Percentiles rank a stretch among this genome's conserved stretches.
phyloP scores from a whole-genome alignment of 2,113 vertebrate species.

The Kryptolebias marmoratus region DNA sequence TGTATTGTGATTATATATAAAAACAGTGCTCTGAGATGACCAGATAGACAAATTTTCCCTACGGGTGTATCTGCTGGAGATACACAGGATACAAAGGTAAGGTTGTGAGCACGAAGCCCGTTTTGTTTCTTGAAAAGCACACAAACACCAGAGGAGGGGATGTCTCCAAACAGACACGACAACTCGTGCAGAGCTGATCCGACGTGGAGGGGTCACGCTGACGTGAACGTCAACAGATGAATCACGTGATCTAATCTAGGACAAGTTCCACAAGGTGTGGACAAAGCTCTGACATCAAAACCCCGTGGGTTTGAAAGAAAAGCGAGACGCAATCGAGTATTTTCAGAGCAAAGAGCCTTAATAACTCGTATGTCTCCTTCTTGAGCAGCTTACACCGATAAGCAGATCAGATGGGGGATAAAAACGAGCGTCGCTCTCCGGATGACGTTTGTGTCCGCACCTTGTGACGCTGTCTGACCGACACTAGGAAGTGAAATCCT shows the following conservation, averaged over 20 bases:
- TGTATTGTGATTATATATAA: too few relatives aligned
- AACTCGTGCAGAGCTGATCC: not conserved
- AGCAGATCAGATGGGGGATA: not conserved
- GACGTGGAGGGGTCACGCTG: constrained; percentile 38
- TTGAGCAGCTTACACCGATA: rapidly evolving
- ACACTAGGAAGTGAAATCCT: constrained; percentile 61
- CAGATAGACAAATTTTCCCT: too few relatives aligned
- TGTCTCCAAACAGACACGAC: too few relatives aligned
- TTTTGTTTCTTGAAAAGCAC: too few relatives aligned
- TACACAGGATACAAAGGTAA: too few relatives aligned
- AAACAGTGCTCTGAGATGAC: too few relatives aligned
- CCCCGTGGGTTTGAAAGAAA: not conserved
- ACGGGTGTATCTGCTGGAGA: too few relatives aligned
- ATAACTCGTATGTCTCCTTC: rapidly evolving
- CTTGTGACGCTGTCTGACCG: not conserved
- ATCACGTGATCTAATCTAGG: constrained; percentile 36
- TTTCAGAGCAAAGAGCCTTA: rapidly evolving
- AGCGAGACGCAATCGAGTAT: rapidly evolving
- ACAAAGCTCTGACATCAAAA: rapidly evolving
- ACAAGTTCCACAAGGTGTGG: not conserved
- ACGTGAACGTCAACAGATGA: not conserved
- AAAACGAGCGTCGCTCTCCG: not conserved
- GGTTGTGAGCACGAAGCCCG: too few relatives aligned
- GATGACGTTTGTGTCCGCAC: not conserved
- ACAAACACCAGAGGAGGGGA: too few relatives aligned